Evolutionary conservation across 2,888 invertebrate species (phyloP), one percentile per base, ranked within the genome.

Genomic region (Rhopalosiphum nymphaeae): DNA sequence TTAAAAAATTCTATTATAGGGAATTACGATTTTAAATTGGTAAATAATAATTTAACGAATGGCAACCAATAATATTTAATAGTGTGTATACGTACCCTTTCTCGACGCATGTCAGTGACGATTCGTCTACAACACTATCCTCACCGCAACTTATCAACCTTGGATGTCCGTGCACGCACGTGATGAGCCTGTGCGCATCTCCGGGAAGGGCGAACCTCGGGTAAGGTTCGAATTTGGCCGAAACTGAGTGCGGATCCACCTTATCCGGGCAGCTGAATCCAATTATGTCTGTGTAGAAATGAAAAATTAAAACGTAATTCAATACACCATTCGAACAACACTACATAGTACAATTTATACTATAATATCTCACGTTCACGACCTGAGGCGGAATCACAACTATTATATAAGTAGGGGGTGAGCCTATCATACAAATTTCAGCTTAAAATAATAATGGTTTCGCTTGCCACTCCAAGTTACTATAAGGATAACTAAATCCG

Each of bases 211-310:
- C 97, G 96, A 98, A 99, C 95, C 99, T 97, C 61, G 99, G 99
- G 97, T 97, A 98, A 0, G 99, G 99, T 98, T 98, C 98, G 97
- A 98, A 99, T 96, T 97, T 98, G 92, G 98, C 98, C 10, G 98
- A 97, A 94, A 97, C 97, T 36, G 98, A 97, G 95, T 97, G 97
- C 11, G 98, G 97, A 61, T 98, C 98, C 89, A 98, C 97, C 96
- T 98, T 98, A 5, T 97, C 97, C 57, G 99, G 99, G 96, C 99
- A 99, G 95, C 98, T 98, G 97, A 99, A 99, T 93, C 98, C 98
- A 95, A 98, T 97, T 94, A 99, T 97, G 95, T 98, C 98, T 98
- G 78, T 25, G 96, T 95, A 96, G 96, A 95, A 46, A 10, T 84
- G 26, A 46, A 42, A 42, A 42, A 56, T 44, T 0, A 29, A 89